Base-by-base conservation (phyloP, 1,140 invertebrate genomes). In the Himalopsyche phryganea region DNA sequence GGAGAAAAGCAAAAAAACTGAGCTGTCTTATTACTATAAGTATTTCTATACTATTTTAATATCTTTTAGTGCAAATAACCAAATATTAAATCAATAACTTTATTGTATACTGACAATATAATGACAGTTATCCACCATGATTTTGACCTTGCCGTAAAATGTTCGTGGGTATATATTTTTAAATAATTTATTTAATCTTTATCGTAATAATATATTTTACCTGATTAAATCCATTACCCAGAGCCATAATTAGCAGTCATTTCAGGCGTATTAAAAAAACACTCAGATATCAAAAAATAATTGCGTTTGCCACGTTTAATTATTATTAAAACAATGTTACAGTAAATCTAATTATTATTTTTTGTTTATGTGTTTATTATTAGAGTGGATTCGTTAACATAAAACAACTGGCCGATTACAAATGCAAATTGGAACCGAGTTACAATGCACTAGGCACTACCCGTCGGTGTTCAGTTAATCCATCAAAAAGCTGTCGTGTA, bases 401-500 rank as follows among this genome's bases (percentile, higher is more conserved):
- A 40, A 20, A 40, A 52, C 45, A 50, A 53, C 53, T 46, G 35
- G 46, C 23, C 53, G 41, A 62, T 62, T 62, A 63, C 45, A 54
- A 55, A 63, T 63, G 61, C 61, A 63, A 63, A 63, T 63, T 58
- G 61, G 48, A 56, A 42, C 49, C 51, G 48, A 44, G 35, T 32
- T 42, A 55, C 47, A 55, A 41, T 38, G 54, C 60, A 44, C 46
- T 33, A 33, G 23, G 23, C 23, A 28, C 23, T 13, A 40, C 56
- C 51, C 41, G 42, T 10, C 55, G 36, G 50, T 44, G 10, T 23
- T 54, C 61, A 38, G 51, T 59, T 59, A 63, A 63, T 63, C 61
- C 61, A 63, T 63, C 61, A 63, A 63, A 61, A 50, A 40, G 61
- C 61, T 63, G 61, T 63, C 61, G 56, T 45, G 51, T 52, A 46